Evolutionary conservation across 2,113 vertebrate species (phyloP).

Genomic region (Antechinus stuartii): DNA sequence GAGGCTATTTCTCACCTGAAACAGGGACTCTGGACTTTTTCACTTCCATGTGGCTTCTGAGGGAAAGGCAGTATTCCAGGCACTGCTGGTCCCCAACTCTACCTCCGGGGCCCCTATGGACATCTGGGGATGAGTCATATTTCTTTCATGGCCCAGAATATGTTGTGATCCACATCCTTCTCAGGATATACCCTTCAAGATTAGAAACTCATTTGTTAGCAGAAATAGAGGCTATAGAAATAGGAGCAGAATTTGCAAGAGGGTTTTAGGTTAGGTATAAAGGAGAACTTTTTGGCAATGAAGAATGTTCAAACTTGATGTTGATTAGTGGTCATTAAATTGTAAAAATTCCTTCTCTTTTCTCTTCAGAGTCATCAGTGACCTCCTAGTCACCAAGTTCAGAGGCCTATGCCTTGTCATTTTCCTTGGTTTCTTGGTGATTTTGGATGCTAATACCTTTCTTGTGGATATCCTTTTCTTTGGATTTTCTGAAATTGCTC

Average conservation of each 20-base stretch:
- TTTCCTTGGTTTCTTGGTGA: not conserved
- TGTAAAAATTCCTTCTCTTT: not conserved
- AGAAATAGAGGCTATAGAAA: not conserved
- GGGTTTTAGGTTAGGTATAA: not conserved
- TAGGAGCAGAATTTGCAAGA: not conserved
- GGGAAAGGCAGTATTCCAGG: not conserved
- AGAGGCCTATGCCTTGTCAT: not conserved
- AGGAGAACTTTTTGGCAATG: not conserved
- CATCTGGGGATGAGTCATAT: not conserved
- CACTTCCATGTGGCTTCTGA: not conserved
- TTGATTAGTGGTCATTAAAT: not conserved
- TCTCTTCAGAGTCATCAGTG: not conserved
- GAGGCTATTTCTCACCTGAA: constrained; percentile 43
- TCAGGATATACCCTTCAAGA: not conserved
- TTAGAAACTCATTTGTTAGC: not conserved
- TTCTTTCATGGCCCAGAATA: not conserved
- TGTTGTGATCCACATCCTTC: not conserved
- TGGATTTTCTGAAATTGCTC: not conserved
- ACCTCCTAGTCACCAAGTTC: not conserved
- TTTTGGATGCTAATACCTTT: not conserved
- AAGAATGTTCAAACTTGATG: not conserved
- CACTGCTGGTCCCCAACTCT: not conserved
- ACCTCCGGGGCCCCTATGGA: not conserved
- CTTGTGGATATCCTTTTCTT: not conserved
- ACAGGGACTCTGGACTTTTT: not conserved